A percentile compares a stretch with the other conserved stretches of the same genome.
These are phyloP conservation scores for Spodoptera littoralis DNA, from an alignment of 2,888 invertebrate genomes.

Conservation along the genomic window DNA sequence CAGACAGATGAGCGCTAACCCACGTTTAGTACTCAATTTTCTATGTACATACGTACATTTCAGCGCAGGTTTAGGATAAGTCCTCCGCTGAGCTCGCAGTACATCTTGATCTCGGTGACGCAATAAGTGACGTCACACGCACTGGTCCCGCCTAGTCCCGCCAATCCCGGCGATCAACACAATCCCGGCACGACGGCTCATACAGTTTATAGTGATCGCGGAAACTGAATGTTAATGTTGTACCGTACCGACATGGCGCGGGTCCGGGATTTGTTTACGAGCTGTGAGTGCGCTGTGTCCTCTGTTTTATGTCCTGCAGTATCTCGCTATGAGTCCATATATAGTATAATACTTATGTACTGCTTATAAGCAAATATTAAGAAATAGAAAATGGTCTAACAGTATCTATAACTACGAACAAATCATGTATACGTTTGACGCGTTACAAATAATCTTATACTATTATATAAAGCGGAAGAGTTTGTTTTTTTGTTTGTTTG, in stretches of 20 bases:
- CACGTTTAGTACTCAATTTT: neutral
- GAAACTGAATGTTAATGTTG: conserved; percentile 21
- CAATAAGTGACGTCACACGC: conserved; percentile 29
- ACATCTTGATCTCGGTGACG: conserved; percentile 17
- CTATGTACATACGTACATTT: neutral
- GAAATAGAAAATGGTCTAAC: no score
- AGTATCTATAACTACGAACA: no score
- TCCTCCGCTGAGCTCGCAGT: neutral
- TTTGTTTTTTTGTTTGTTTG: no score
- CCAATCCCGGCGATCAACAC: conserved; percentile 1
- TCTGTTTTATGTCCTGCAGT: conserved; percentile 3
- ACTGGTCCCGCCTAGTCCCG: neutral
- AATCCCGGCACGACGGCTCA: conserved; percentile 10
- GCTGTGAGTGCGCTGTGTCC: neutral
- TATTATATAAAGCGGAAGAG: no score
- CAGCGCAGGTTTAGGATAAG: conserved; percentile 10
- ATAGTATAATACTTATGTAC: no score
- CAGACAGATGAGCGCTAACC: no score
- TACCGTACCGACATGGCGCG: neutral
- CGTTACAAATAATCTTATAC: no score
- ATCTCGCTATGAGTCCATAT: no score
- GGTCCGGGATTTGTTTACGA: conserved; percentile 12
- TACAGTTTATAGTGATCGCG: conserved; percentile 27
- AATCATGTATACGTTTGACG: no score
- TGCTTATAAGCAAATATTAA: no score